Evolutionary conservation across 1,140 invertebrate species (phyloP).

Genomic region (Magallana gigas): DNA sequence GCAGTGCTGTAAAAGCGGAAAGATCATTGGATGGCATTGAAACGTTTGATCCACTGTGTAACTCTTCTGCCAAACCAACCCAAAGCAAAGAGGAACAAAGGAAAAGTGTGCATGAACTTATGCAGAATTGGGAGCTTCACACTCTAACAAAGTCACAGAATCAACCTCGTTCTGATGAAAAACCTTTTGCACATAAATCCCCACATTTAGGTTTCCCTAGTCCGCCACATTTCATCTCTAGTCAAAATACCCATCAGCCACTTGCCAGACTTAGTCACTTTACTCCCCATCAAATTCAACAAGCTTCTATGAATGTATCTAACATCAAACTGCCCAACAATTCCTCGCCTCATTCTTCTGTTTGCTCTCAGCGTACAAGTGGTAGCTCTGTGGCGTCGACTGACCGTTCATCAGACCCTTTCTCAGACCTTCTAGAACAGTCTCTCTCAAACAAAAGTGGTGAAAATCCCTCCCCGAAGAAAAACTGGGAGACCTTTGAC

Average conservation of each 20-base stretch:
- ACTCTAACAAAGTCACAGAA: slow-evolving; percentile 4
- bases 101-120: slow-evolving; percentile 31
- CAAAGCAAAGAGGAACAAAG: slow-evolving; percentile 25
- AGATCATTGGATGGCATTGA: slow-evolving; percentile 9
- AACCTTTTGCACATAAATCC: slow-evolving; percentile 34
- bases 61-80: neutral
- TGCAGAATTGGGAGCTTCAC: slow-evolving; percentile 37
- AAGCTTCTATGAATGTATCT: neutral
- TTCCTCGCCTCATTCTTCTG: neutral
- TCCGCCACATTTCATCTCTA: neutral
- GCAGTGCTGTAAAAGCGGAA: slow-evolving; percentile 33
- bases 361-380: neutral
- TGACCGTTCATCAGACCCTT: neutral
- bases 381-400: slow-evolving; percentile 21
- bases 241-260: neutral
- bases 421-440: slow-evolving; percentile 25
- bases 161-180: neutral
- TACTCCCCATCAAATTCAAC: slow-evolving; percentile 19
- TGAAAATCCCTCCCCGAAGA: slow-evolving; percentile 30
- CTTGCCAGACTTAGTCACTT: slow-evolving; percentile 32
- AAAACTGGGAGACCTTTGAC: slow-evolving; percentile 46
- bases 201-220: slow-evolving; percentile 26
- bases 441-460: slow-evolving; percentile 18
- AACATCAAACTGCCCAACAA: neutral
- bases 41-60: slow-evolving; percentile 39